Evolutionary conservation across 2,113 vertebrate species (phyloP).

Genomic region (Eptatretus burgeri): DNA sequence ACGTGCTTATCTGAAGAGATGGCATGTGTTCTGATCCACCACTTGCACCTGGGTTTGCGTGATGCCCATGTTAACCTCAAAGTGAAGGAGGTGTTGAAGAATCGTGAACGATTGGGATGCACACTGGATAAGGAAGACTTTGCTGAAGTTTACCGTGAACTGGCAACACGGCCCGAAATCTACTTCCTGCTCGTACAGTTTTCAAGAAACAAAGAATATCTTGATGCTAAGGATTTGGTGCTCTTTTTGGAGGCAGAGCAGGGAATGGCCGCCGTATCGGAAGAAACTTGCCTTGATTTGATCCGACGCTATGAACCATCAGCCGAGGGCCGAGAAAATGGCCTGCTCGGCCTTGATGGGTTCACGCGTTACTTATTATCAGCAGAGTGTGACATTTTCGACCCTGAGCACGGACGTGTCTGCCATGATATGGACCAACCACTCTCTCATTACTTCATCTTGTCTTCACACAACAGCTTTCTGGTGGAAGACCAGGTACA

Average conservation of each 20-base stretch:
- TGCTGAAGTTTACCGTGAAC: constrained; percentile 57
- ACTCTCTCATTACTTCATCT: constrained; percentile 83
- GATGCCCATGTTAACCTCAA: constrained; percentile 73
- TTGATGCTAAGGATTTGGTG: constrained; percentile 69
- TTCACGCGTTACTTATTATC: constrained; percentile 71
- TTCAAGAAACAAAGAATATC: constrained; percentile 74
- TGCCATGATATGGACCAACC: constrained; percentile 82
- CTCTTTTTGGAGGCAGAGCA: constrained; percentile 85
- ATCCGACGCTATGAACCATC: constrained; percentile 54
- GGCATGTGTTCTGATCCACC: constrained; percentile 63
- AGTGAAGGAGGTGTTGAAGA: constrained; percentile 82
- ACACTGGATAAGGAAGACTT: neutral
- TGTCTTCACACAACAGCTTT: constrained; percentile 72
- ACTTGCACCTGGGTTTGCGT: constrained; percentile 65
- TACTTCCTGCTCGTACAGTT: constrained; percentile 89
- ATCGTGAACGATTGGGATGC: constrained; percentile 38
- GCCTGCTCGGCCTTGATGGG: constrained; percentile 64
- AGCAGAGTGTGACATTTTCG: constrained; percentile 67
- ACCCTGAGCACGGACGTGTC: constrained; percentile 54
- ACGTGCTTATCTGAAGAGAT: constrained; percentile 10
- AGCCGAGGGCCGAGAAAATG: constrained; percentile 37
- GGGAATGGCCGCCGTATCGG: constrained; percentile 43
- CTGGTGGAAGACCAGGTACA: constrained; percentile 65
- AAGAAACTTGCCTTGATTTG: constrained; percentile 66
- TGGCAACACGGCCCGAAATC: constrained; percentile 74